These are phyloP conservation scores for Lordiphosa collinella DNA, from an alignment of 1,140 invertebrate genomes.

Conservation along the genomic window DNA sequence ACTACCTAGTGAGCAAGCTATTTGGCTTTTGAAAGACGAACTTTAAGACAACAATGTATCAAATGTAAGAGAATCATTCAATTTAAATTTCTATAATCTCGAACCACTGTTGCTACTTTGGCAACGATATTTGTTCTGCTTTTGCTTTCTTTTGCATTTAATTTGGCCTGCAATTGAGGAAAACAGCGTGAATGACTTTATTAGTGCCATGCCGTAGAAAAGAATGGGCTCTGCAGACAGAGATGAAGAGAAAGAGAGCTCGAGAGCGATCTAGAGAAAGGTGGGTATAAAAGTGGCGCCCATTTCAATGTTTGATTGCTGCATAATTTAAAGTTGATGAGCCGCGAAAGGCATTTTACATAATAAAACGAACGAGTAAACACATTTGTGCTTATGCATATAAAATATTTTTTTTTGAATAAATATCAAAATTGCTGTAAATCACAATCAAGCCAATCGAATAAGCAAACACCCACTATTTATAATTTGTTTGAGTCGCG, in stretches of 20 bases:
- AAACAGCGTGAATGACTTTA: constrained; percentile 48
- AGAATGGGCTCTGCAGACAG: not conserved
- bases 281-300: not conserved
- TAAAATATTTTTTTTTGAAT: constrained; percentile 50
- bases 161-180: constrained; percentile 32
- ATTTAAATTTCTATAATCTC: not conserved
- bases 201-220: constrained; percentile 28
- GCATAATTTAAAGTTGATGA: constrained; percentile 72
- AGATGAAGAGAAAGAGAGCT: not conserved
- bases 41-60: too few species aligned
- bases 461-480: constrained; percentile 70
- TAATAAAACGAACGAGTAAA: constrained; percentile 64
- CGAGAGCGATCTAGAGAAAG: not conserved
- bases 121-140: constrained; percentile 17
- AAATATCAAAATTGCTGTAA: constrained; percentile 71
- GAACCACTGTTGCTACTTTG: constrained; percentile 33
- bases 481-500: constrained; percentile 31
- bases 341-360: constrained; percentile 63
- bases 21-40: too few species aligned
- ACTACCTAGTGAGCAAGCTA: too few species aligned
- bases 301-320: constrained; percentile 51
- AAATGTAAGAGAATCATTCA: not conserved
- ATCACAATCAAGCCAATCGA: constrained; percentile 76
- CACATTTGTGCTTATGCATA: constrained; percentile 30
- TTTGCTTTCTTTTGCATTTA: constrained; percentile 30